Base-by-base conservation (phyloP, 2,113 vertebrate species). In the Callopanchax toddi region DNA sequence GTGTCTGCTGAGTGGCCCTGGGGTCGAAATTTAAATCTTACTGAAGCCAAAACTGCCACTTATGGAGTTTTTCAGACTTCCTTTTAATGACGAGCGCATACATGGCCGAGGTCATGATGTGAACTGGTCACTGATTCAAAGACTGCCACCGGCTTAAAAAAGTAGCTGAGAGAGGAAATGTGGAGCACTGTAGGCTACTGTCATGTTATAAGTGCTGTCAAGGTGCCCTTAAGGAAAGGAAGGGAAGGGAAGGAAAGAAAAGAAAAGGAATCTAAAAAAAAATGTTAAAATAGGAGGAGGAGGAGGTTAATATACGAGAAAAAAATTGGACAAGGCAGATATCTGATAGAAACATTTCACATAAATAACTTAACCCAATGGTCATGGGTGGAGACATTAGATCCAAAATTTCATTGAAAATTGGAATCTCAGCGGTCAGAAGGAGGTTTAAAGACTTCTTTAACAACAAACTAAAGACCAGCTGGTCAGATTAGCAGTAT, bases 1-100 rank as follows among this genome's bases (percentile, higher is more conserved):
- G 73, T 86, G 75, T 79, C 74, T 81, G 69, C 69, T 26, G 68
- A 67, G 71, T 79, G 71, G 80, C 82, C 75, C 76, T 60, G 55
- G 71, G 83, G 76, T 84, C 82, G 79, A 68, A 83, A 84, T 86
- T 86, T 84, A 87, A 89, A 89, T 89, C 88, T 76, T 66, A 81
- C 63, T 81, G 77, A 86, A 86, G 83, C 65, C 59, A 80, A 71
- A 79, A 84, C 58, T 67, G 68, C 48, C 70, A 77, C 69, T 71
- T 22, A 21, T 8, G 36, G 71, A 76, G 39, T 65, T 70, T 85
- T 80, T 67, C 34, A 52, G 37, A 78, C 40, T 67, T 54, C 46
- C 76, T 71, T 76, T 86, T 81, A 80, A 88, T 74, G 79, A 76
- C 63, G 60, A 56, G 75, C 12, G 13, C 51, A 70, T 50, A 43